Percentiles rank a stretch among this genome's conserved stretches.
Conservation (phyloP, 1,140 invertebrate genomes). For the Trichonephila inaurata region DNA sequence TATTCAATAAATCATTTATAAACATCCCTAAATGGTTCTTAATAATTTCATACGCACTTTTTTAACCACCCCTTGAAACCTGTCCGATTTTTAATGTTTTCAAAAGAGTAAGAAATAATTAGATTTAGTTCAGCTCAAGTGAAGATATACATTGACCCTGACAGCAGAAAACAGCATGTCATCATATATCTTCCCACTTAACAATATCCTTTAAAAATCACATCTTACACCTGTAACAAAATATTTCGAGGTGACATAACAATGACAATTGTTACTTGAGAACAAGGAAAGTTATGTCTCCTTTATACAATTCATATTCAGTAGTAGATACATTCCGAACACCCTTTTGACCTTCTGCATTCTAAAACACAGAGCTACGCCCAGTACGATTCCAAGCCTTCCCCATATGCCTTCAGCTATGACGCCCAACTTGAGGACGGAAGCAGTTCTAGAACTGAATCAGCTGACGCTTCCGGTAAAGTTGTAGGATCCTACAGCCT, state of each 20-base stretch:
- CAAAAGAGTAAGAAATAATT: no score
- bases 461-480: slow-evolving; percentile 76
- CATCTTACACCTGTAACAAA: background rate
- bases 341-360: background rate
- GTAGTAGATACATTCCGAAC: background rate
- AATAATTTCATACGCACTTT: no score
- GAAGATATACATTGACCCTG: no score
- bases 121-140: no score
- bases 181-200: no score
- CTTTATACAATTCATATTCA: background rate
- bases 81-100: no score
- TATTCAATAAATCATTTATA: no score
- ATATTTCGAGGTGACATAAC: background rate
- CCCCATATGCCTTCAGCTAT: slow-evolving; percentile 73
- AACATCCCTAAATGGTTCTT: no score
- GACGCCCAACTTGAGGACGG: slow-evolving; percentile 59
- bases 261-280: background rate
- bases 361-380: background rate
- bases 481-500: slow-evolving; percentile 78
- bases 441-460: slow-evolving; percentile 66
- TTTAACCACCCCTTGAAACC: no score
- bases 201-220: no score
- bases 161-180: no score
- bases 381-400: slow-evolving; percentile 18
- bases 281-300: background rate